Conservation (phyloP, 2,888 invertebrate genomes). For the Punctoribates punctum region DNA sequence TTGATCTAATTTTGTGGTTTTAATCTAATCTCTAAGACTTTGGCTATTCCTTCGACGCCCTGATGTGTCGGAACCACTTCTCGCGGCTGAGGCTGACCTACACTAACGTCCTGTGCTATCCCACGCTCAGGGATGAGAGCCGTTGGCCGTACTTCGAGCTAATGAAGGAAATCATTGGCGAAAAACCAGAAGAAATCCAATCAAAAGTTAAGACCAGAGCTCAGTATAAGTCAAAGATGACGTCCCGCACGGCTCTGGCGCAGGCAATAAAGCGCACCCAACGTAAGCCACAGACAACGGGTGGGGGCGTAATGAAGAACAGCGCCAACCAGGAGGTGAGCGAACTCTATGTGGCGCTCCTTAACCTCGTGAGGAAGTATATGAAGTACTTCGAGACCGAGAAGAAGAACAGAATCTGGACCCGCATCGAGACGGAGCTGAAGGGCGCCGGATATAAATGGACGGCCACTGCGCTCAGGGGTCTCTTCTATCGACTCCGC, state of each 20-base stretch:
- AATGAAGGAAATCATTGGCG: slow-evolving; percentile 10
- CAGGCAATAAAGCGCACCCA: neutral
- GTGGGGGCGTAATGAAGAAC: neutral
- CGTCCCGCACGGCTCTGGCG: neutral
- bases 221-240: neutral
- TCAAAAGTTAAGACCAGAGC: slow-evolving; percentile 7
- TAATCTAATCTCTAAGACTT: neutral
- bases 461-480: slow-evolving; percentile 2
- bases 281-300: neutral
- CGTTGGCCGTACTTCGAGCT: slow-evolving; percentile 26
- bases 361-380: slow-evolving; percentile 23
- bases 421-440: neutral
- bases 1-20: neutral
- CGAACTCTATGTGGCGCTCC: slow-evolving; percentile 4
- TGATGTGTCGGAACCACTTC: slow-evolving; percentile 5
- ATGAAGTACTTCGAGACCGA: slow-evolving; percentile 14
- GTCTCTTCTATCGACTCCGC: slow-evolving; percentile 1
- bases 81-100: neutral
- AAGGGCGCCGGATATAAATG: slow-evolving; percentile 2
- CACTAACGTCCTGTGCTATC: slow-evolving; percentile 6
- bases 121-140: neutral
- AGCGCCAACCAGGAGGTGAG: slow-evolving; percentile 13
- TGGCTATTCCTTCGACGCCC: neutral
- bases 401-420: slow-evolving; percentile 16
- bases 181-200: neutral